Evolutionary conservation across 2,113 vertebrate species (phyloP), one percentile per base, ranked within the genome.

Genomic region (Dolichotis patagonum): DNA sequence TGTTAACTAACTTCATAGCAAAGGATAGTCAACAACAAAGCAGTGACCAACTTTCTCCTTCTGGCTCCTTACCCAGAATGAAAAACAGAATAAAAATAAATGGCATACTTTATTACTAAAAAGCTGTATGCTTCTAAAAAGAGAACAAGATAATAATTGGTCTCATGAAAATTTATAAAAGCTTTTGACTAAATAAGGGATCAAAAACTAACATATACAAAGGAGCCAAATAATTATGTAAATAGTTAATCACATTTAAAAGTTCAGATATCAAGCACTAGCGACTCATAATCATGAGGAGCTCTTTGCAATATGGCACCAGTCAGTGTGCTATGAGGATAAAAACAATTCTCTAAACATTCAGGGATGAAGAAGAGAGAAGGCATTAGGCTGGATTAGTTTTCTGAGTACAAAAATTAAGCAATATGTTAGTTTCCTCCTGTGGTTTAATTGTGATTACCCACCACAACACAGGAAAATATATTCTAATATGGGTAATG

Each of bases 1-100:
- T 90, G 84, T 80, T 96, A 87, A 95, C 38, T 69, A 96, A 92
- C 96, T 93, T 97, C 95, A 83, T 32, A 86, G 73, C 56, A 26
- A 89, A 91, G 52, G 6, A n/a, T 9, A 56, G 56, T 63, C 49
- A 89, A 69, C 54, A 86, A 65, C 67, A 95, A 92, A 90, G 41
- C 28, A 62, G 14, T 85, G 80, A 46, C 73, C 60, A 86, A 85
- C 1, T 16, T 28, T 77, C 38, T 84, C 32, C 16, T 62, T 95
- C 38, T 87, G 46, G 32, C 41, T 43, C 43, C n/a, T 94, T 67
- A 32, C 43, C 58, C 67, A 22, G 19, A 92, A 91, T 88, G 90
- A 85, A 94, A 43, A 81, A 7, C 10, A 73, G 35, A 84, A 6
- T 65, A 73, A n/a, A 88, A 85, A 63, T n/a, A 73, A n/a, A 95